phyloP scores from a whole-genome alignment of 2,113 vertebrate genomes.

The Catharus fuscescens region DNA sequence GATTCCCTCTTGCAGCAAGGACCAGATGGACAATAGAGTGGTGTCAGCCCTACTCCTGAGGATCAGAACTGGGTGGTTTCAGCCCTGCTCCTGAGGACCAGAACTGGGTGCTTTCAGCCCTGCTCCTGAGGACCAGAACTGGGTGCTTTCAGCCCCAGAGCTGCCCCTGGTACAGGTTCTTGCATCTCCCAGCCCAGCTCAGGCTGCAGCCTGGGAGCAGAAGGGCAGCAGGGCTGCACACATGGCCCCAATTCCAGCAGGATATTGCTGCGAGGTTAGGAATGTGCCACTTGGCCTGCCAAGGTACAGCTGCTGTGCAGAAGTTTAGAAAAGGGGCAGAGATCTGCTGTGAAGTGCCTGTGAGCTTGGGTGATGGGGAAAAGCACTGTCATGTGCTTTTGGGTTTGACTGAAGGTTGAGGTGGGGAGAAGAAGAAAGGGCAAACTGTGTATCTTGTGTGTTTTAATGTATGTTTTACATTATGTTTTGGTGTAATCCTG shows the following conservation, averaged over 20 bases:
- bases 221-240: slow-evolving; percentile 6
- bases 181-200: background rate
- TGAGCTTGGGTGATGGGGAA: background rate
- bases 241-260: slow-evolving; percentile 13
- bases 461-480: background rate
- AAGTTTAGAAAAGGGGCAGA: background rate
- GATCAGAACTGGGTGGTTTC: no score
- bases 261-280: slow-evolving; percentile 10
- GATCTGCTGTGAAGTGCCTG: background rate
- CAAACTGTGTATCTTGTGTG: background rate
- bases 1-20: no score
- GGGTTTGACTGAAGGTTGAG: background rate
- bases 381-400: fast-evolving
- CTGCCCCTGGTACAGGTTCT: background rate
- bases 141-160: background rate
- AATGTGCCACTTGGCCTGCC: slow-evolving; percentile 10
- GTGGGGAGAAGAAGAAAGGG: background rate
- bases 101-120: no score
- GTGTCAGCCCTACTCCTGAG: no score
- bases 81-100: no score
- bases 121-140: no score
- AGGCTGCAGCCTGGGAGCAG: background rate
- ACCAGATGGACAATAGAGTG: no score
- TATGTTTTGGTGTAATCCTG: background rate
- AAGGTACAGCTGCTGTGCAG: background rate